These are phyloP conservation scores for Scleropages formosus DNA, from an alignment of 2,797 vertebrate species.

Conservation along the genomic window DNA sequence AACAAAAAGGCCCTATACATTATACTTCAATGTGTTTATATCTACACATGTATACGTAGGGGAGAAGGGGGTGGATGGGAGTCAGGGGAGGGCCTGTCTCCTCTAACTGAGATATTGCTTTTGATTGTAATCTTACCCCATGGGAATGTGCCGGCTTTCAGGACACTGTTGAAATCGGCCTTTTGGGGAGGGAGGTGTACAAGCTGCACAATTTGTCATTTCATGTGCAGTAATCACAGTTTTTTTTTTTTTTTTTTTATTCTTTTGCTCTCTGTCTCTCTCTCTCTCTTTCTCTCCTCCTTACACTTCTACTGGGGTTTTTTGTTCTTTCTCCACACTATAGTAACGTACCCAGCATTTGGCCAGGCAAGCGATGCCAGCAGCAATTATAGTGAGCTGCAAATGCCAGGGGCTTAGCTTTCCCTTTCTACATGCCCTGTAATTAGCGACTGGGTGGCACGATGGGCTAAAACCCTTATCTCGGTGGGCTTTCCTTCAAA, in stretches of 20 bases:
- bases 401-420: slow-evolving; percentile 41
- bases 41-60: slow-evolving; percentile 2
- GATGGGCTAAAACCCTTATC: slow-evolving; percentile 38
- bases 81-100: slow-evolving; percentile 40
- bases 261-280: neutral
- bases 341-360: slow-evolving; percentile 33
- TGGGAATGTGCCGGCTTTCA: slow-evolving; percentile 41
- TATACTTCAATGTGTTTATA: slow-evolving; percentile 23
- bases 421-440: slow-evolving; percentile 39
- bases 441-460: slow-evolving; percentile 44
- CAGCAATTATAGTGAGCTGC: slow-evolving; percentile 39
- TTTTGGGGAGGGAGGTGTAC: slow-evolving; percentile 19
- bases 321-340: slow-evolving; percentile 32
- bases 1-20: slow-evolving; percentile 23
- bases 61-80: slow-evolving; percentile 30
- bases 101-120: slow-evolving; percentile 37
- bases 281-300: neutral
- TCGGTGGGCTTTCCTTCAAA: slow-evolving; percentile 34
- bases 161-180: slow-evolving; percentile 28
- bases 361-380: slow-evolving; percentile 33
- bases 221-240: slow-evolving; percentile 29
- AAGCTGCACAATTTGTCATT: slow-evolving; percentile 22
- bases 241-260: slow-evolving; percentile 11
- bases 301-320: neutral
- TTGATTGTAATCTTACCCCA: slow-evolving; percentile 55